Evolutionary conservation across 2,797 vertebrate genomes (phyloP).

Genomic region (Protonibea diacanthus): DNA sequence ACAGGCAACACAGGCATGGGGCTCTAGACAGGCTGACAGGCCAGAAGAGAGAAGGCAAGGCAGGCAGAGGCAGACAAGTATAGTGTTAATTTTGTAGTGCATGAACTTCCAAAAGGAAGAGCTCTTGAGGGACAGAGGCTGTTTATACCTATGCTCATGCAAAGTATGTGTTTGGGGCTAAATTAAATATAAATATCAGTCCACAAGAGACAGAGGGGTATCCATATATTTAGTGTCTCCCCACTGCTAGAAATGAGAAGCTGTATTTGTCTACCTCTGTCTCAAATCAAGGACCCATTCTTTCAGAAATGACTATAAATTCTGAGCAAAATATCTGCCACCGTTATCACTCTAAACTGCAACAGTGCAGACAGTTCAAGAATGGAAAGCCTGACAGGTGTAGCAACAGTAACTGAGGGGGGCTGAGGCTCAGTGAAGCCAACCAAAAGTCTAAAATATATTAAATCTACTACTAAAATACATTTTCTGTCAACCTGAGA

Average conservation of each 20-base stretch:
- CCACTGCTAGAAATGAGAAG: background rate
- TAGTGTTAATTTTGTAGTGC: conserved; percentile 10
- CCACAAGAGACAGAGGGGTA: conserved; percentile 2
- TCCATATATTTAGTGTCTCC: too few relatives aligned
- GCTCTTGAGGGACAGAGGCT: conserved; percentile 15
- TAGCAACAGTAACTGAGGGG: too few relatives aligned
- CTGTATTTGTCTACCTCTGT: background rate
- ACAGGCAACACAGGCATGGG: conserved; percentile 1
- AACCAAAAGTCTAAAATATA: background rate
- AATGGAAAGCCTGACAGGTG: too few relatives aligned
- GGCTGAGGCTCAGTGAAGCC: background rate
- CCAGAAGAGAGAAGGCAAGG: background rate
- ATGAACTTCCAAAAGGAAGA: conserved; percentile 32
- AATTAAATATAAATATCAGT: conserved; percentile 33
- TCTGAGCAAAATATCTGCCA: background rate
- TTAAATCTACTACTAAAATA: background rate
- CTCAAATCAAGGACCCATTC: background rate
- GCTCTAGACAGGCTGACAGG: conserved; percentile 13
- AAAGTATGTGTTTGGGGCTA: conserved; percentile 21
- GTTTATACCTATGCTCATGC: conserved; percentile 19
- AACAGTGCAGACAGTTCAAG: too few relatives aligned
- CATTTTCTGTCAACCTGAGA: background rate
- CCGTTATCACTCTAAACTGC: background rate
- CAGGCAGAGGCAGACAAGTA: conserved; percentile 5
- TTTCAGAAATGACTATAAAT: background rate